Base-by-base conservation (phyloP, 2,113 vertebrate species). In the Xiphorhynchus elegans region DNA sequence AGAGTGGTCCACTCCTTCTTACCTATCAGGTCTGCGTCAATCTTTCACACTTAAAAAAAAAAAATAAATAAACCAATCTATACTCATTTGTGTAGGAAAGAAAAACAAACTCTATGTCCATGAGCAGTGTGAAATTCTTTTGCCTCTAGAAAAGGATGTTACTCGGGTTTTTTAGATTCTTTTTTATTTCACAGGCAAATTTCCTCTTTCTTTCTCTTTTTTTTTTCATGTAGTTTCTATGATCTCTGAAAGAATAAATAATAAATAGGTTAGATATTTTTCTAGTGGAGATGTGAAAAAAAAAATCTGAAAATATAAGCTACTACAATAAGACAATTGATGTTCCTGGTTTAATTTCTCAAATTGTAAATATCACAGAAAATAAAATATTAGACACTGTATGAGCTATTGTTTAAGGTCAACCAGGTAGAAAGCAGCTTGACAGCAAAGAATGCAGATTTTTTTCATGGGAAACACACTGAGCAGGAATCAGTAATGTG, bases 121-220 rank as follows among this genome's bases (percentile, higher is more conserved):
- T 64, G 21, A 96, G 74, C 81, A 92, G 83, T 96, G 86, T 94
- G 93, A 97, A 98, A 98, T 96, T 96, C 39, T 94, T 69, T 97
- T 97, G 74, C 68, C 76, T 74, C 55, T 80, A 62, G 75, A 97
- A 95, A 95, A 82, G 79, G 42, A 59, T 87, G 73, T 64, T 94
- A 95, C 66, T 89, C 92, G 58, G 35, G 2, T 56, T 84, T 83
- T 92, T 68, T 21, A 17, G 20, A 8, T 2, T 58, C 2, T 60
- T 63, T 94, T 86, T 62, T 39, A 66, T 74, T 86, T 83, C 13
- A 49, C 25, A 37, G 56, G n/a, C 37, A 87, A 97, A 97, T 78
- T 1, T 33, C 74, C 81, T 84, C 78, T 80, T 53, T 50, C 2
- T 44, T 56, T 84, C 79, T 90, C 63, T 18, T 2, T 53, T 1